Conservation (phyloP, 37 sponge, comb jelly and placozoan genomes). For the Halisarca cf. caerulea region DNA sequence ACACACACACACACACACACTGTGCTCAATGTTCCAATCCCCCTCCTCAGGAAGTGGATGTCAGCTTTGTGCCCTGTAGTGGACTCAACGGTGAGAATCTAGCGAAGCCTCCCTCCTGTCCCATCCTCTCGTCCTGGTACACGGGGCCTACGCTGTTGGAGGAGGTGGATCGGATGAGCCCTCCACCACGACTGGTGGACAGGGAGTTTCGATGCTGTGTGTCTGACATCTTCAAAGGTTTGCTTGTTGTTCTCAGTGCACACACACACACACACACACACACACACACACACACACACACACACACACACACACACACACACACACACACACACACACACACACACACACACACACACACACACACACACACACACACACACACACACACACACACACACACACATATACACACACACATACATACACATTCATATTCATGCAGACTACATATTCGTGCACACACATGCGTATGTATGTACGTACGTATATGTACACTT, state of each 20-base stretch:
- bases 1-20: background rate
- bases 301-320: too few species aligned
- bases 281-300: background rate
- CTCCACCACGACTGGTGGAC: conserved; percentile 77
- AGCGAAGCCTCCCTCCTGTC: background rate
- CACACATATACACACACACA: conserved; percentile 4
- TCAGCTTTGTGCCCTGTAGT: conserved; percentile 89
- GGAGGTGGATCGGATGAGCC: conserved; percentile 59
- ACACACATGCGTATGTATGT: background rate
- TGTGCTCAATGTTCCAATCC: background rate
- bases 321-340: too few species aligned
- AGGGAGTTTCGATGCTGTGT: conserved; percentile 78
- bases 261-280: background rate
- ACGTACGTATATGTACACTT: background rate
- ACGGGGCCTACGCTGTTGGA: conserved; percentile 79
- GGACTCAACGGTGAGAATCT: conserved; percentile 94
- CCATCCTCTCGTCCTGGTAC: conserved; percentile 69
- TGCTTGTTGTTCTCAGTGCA: background rate
- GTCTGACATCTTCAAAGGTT: conserved; percentile 71
- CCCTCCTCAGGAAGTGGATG: conserved; percentile 70
- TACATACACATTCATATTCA: background rate
- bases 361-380: conserved; percentile 3
- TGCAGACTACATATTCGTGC: background rate
- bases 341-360: conserved; percentile 9
- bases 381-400: conserved; percentile 7